Conservation (phyloP, 2,797 vertebrate species). For the Mergus octosetaceus region DNA sequence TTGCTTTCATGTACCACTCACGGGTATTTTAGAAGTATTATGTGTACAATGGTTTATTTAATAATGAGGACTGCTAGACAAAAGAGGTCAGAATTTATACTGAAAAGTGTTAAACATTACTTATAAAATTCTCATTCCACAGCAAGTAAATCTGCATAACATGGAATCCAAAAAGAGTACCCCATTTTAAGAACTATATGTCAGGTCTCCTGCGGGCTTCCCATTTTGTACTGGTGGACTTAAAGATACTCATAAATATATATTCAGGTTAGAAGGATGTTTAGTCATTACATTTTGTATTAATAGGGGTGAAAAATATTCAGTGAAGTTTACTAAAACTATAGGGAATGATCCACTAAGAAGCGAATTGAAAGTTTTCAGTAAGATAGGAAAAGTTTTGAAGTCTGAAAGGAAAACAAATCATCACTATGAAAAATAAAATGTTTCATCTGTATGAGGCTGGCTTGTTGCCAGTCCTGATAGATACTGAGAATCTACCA, state of each 20-base stretch:
- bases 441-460: slow-evolving; percentile 45
- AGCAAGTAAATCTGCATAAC: not conserved
- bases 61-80: not conserved
- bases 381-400: slow-evolving; percentile 50
- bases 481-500: not conserved
- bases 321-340: slow-evolving; percentile 15
- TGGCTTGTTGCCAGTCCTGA: slow-evolving; percentile 36
- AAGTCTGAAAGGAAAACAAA: slow-evolving; percentile 62
- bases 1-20: not conserved
- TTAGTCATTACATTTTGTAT: slow-evolving; percentile 36
- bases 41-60: not conserved
- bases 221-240: not conserved
- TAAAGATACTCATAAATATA: slow-evolving; percentile 7
- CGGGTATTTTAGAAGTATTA: not conserved
- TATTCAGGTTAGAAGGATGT: not conserved
- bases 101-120: not conserved
- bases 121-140: not conserved
- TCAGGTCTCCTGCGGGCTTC: not conserved
- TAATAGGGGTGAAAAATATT: not conserved
- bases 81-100: not conserved
- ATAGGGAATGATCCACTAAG: slow-evolving; percentile 24
- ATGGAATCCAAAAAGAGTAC: not conserved
- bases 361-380: slow-evolving; percentile 56
- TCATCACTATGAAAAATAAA: slow-evolving; percentile 56
- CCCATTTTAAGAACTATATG: not conserved